phyloP scores from a whole-genome alignment of 2,113 vertebrate species.

The Ctenodactylus gundi region DNA sequence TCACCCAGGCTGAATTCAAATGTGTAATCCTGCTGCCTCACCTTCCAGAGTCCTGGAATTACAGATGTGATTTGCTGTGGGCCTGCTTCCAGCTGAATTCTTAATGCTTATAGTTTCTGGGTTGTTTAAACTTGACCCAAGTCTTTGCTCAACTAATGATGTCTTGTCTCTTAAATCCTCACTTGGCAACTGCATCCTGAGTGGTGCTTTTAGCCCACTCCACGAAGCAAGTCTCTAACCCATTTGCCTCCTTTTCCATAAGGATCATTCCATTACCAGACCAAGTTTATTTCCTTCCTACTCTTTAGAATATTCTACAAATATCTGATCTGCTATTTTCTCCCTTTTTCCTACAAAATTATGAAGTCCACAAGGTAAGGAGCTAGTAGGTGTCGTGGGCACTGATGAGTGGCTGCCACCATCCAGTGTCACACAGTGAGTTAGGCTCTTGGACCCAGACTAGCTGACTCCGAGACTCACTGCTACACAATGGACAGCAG shows the following conservation, averaged over 20 bases:
- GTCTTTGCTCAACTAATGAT: neutral
- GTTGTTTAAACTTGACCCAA: neutral
- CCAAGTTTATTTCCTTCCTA: neutral
- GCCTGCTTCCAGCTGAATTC: neutral
- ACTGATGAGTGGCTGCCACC: neutral
- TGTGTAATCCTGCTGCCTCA: too few species aligned
- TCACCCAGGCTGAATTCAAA: too few species aligned
- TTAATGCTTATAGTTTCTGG: neutral
- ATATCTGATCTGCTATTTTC: neutral
- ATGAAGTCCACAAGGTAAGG: neutral
- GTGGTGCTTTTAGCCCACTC: neutral
- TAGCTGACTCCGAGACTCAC: neutral
- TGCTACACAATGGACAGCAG: neutral
- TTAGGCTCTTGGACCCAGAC: neutral
- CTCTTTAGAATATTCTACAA: neutral
- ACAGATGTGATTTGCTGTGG: too few species aligned
- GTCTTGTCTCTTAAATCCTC: neutral
- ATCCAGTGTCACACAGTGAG: neutral
- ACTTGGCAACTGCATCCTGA: neutral
- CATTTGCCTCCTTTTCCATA: neutral
- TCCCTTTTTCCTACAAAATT: neutral
- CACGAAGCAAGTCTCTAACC: accelerated
- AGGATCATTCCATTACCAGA: neutral
- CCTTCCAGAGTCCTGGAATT: too few species aligned
- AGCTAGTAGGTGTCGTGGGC: neutral